Evolutionary conservation across 2,888 invertebrate species (phyloP).

Genomic region (Hemicrepidius hirtus): DNA sequence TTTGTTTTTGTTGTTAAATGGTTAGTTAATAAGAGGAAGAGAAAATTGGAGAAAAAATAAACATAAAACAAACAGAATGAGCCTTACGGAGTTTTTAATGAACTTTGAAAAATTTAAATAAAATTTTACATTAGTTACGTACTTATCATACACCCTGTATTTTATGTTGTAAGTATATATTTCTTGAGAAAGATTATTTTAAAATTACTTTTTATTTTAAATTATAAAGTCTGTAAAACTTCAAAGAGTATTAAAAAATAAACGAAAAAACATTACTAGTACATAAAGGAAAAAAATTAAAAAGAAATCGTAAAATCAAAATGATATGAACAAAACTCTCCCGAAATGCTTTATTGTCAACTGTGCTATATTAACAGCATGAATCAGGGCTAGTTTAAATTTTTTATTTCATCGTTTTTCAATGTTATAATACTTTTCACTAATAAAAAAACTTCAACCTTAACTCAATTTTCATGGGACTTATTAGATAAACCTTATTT

Average conservation of each 20-base stretch:
- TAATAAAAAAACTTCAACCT: conserved; percentile 72
- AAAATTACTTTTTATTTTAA: no score
- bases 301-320: conserved; percentile 31
- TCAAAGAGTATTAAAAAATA: conserved; percentile 1
- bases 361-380: conserved; percentile 72
- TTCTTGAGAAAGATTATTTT: no score
- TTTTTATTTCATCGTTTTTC: conserved; percentile 72
- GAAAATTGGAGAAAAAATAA: no score
- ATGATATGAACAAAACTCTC: conserved; percentile 62
- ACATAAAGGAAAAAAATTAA: conserved; percentile 22
- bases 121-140: no score
- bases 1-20: no score
- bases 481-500: conserved; percentile 70
- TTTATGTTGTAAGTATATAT: no score
- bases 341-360: conserved; percentile 73
- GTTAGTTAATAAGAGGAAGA: no score
- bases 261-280: conserved; percentile 15
- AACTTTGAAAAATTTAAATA: no score
- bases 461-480: conserved; percentile 70
- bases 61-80: no score
- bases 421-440: conserved; percentile 73
- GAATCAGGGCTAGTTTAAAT: conserved; percentile 72
- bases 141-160: no score
- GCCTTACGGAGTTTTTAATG: no score
- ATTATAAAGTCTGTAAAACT: no score